Evolutionary conservation across 2,888 invertebrate species (phyloP), one percentile per base, ranked within the genome.

Genomic region (Tiphia femorata): DNA sequence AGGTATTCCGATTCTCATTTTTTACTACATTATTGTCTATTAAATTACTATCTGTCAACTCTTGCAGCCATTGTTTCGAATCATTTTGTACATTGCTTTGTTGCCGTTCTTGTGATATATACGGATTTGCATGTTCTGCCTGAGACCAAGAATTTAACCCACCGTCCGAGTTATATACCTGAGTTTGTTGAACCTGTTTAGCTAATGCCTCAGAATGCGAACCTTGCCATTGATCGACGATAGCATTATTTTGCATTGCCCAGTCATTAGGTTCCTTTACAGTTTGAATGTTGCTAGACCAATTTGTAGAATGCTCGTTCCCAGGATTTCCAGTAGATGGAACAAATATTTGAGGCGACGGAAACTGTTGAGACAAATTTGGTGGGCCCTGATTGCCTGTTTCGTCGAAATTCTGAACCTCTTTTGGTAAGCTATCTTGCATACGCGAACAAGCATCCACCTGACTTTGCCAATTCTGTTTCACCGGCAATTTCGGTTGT

Each of bases 401-500:
- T 50, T 64, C 70, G 20, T 77, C 73, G 12, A 70, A 55, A 49
- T 62, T 60, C 10, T 72, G 67, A 12, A 53, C 43, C 3, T 75
- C 75, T 3, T 72, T 70, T 10, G 58, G 56, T 5, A 62, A 33
- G 33, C 8, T 41, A 44, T 81, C 77, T 16, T 73, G 78, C 78
- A n/a, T n/a, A n/a, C 78, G 78, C 29, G 73, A 73, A 1, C 54
- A 64, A 3, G 66, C n/a, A 21, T 67, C 73, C n/a, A 47, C 30
- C n/a, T 78, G 73, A 65, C 73, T 78, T 33, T 74, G 76, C 75
- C 75, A 77, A 57, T 72, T 75, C 35, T 67, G 67, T 7, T 64
- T 49, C 0, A 62, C 40, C 29, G 64, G 19, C 17, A 66, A n/a
- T n/a, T n/a, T n/a, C n/a, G n/a, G n/a, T 4, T 76, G 71, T n/a